Evolutionary conservation across 2,113 vertebrate species (phyloP).

Genomic region (Cairina moschata): DNA sequence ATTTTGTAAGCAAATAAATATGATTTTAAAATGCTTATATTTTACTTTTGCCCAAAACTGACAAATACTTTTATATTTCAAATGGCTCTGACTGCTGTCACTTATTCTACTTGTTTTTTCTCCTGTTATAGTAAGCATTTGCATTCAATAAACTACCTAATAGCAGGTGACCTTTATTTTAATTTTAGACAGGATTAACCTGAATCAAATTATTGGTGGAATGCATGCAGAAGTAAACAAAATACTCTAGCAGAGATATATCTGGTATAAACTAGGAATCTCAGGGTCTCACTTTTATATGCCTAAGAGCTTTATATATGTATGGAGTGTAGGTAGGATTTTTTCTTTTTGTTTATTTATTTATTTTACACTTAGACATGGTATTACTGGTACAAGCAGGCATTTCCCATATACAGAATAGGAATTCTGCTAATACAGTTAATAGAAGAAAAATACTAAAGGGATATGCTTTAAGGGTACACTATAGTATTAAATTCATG

Average conservation of each 20-base stretch:
- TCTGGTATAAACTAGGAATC: not conserved
- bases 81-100: not conserved
- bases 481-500: not conserved
- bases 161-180: not conserved
- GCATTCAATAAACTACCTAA: not conserved
- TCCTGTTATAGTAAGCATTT: not conserved
- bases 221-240: not conserved
- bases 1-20: not conserved
- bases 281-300: constrained; percentile 27
- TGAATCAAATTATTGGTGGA: not conserved
- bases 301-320: constrained; percentile 10
- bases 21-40: not conserved
- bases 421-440: constrained; percentile 42
- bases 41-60: not conserved
- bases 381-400: constrained; percentile 45
- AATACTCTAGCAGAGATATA: not conserved
- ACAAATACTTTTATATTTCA: not conserved
- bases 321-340: constrained; percentile 52
- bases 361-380: constrained; percentile 22
- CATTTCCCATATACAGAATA: constrained; percentile 46
- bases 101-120: not conserved
- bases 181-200: not conserved
- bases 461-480: constrained; percentile 45
- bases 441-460: constrained; percentile 15
- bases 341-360: not conserved